Base-by-base conservation (phyloP, 1,140 invertebrate genomes). In the Cotesia vestalis region DNA sequence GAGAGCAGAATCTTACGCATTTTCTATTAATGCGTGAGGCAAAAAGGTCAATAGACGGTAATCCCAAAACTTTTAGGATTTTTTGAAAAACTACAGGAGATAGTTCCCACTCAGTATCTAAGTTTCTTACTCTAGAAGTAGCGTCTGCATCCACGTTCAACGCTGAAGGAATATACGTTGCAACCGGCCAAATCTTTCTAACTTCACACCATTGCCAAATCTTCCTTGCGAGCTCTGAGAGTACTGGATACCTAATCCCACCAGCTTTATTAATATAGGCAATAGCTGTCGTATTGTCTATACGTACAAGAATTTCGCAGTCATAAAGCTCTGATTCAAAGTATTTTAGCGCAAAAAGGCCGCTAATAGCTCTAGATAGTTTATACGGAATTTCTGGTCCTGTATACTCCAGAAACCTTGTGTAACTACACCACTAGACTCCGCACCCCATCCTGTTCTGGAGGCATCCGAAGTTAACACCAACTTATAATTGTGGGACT, bases 11-110 rank as follows among this genome's bases (percentile, higher is more conserved):
- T 55, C 36, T 38, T 57, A 66, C 35, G 52, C 78, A 78, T 74
- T 81, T 82, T 5, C 34, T 63, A 66, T 82, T 82, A n/a, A 64
- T 12, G 60, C 73, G 69, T 27, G 68, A 75, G 11, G 79, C 78
- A 73, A 81, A 80, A 20, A 78, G 12, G 63, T 80, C 79, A 6
- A 82, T 66, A 0, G 74, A 70, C 5, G 77, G 75, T n/a, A 4
- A 14, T 1, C 79, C 76, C 67, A 80, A 77, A 11, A 17, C 11
- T 11, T 59, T 46, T 0, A 64, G 12, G 9, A 82, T 80, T 38
- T 73, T 3, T 14, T 62, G 17, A 69, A 75, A 76, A 40, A 55
- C 66, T 40, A 8, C 11, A 4, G 57, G 14, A n/a, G 67, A 53
- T 12, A 76, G 20, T 17, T 40, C 52, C 69, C 51, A 64, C 66